phyloP scores from a whole-genome alignment of 2,113 vertebrate species.

The Turdus rufiventris region DNA sequence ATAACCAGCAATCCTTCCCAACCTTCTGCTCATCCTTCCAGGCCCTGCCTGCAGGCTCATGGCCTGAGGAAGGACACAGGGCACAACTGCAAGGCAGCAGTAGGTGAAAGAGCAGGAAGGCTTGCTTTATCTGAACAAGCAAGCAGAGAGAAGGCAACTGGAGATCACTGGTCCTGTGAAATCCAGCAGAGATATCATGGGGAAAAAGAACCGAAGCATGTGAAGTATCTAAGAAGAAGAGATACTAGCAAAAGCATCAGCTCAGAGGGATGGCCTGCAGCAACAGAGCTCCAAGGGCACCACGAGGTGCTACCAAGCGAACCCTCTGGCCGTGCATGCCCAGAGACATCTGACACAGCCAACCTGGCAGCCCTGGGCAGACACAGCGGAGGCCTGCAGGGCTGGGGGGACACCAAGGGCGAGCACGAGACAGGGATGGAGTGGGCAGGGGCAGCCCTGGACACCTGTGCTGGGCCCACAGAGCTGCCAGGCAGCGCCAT shows the following conservation, averaged over 20 bases:
- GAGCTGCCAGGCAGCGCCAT: neutral
- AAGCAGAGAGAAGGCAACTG: neutral
- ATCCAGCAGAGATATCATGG: neutral
- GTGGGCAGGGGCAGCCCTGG: neutral
- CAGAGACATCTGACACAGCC: neutral
- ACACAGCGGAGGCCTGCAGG: accelerated
- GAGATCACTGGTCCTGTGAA: neutral
- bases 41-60: neutral
- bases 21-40: neutral
- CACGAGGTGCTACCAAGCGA: neutral
- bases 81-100: neutral
- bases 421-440: neutral
- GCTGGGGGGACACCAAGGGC: accelerated
- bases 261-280: neutral
- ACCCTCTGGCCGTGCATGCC: neutral
- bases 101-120: neutral
- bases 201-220: neutral
- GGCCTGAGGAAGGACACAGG: neutral
- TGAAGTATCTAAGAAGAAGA: neutral
- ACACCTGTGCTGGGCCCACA: neutral
- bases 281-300: neutral
- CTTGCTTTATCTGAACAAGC: neutral
- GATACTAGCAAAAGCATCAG: neutral
- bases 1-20: neutral
- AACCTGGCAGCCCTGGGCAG: neutral